Evolutionary conservation across 1,140 invertebrate genomes (phyloP), one percentile per base, ranked within the genome.

Genomic region (Zaprionus ornatus): DNA sequence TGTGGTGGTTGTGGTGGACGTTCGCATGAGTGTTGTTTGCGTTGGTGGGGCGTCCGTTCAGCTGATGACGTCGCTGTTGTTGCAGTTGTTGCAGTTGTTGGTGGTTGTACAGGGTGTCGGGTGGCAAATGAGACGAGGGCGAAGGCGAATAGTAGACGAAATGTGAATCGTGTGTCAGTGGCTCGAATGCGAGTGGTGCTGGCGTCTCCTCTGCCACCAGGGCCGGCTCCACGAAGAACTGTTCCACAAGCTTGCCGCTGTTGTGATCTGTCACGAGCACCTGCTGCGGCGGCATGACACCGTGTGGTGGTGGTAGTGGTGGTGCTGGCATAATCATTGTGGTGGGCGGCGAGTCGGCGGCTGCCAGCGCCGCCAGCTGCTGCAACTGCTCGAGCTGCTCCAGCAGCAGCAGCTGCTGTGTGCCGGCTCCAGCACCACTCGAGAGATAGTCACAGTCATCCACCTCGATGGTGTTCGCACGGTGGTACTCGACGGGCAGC

Each of bases 381-480:
- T 91, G 91, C 71, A 92, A 56, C 56, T 92, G 91, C 61, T 92
- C 87, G 21, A 92, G 69, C 62, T 92, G 91, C 63, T 92, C 91
- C 71, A 92, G 72, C 65, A 92, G 68, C 63, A 92, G 55, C 62
- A 92, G 52, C 27, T 91, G 90, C 54, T 91, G 84, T 32, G 83
- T 54, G n/a, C 82, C 82, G 45, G 45, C 19, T 23, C 45, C 45
- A 50, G 45, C 45, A 19, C 79, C 79, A 5, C 37, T 54, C 1
- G 91, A 79, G 63, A 92, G 63, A 71, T 85, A 92, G 61, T 91
- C 91, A 50, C 85, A 92, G 64, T 92, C 91, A 40, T 92, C 91
- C 55, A 92, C 91, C 69, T 92, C 91, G 54, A 92, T 92, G 59
- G 91, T 92, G 71, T 92, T 92, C 45, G 91, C 91, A 48, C 91